Conservation (phyloP, 2,113 vertebrate species). For the Sander lucioperca region DNA sequence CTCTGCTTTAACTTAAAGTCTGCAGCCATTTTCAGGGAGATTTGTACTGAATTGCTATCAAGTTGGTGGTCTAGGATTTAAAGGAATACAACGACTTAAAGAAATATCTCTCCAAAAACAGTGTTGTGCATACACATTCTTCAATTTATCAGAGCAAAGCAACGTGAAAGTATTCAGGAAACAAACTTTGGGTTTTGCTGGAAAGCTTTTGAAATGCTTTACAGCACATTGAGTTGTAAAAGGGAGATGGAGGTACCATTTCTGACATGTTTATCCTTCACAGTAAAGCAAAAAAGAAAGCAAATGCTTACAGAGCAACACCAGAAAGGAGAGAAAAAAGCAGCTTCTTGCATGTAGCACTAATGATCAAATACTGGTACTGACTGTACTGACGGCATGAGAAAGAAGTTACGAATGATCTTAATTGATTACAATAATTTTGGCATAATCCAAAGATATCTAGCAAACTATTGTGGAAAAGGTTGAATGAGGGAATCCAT, state of each 20-base stretch:
- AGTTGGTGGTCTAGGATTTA: constrained; percentile 18
- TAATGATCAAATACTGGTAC: not conserved
- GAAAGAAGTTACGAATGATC: not conserved
- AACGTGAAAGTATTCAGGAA: not conserved
- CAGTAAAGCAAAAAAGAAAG: not conserved
- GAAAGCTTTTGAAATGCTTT: not conserved
- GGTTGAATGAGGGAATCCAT: not conserved
- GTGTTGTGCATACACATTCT: too few relatives aligned
- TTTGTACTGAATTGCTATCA: not conserved
- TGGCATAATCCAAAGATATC: not conserved
- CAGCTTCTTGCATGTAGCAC: constrained; percentile 12
- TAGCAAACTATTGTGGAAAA: not conserved
- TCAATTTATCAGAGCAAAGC: not conserved
- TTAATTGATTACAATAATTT: not conserved
- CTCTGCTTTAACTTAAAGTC: constrained; percentile 48
- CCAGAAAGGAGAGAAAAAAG: not conserved
- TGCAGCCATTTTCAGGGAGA: constrained; percentile 13
- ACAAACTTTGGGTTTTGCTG: not conserved
- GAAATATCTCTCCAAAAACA: not conserved
- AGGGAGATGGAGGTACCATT: not conserved
- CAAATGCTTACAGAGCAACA: constrained; percentile 1
- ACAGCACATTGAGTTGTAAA: not conserved
- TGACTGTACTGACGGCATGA: not conserved
- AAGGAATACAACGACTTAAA: constrained; percentile 52
- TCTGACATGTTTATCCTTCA: not conserved